A percentile compares a stretch with the other conserved stretches of the same genome.
These are phyloP conservation scores for Picathartes gymnocephalus DNA, from an alignment of 2,113 vertebrate genomes.

Conservation along the genomic window DNA sequence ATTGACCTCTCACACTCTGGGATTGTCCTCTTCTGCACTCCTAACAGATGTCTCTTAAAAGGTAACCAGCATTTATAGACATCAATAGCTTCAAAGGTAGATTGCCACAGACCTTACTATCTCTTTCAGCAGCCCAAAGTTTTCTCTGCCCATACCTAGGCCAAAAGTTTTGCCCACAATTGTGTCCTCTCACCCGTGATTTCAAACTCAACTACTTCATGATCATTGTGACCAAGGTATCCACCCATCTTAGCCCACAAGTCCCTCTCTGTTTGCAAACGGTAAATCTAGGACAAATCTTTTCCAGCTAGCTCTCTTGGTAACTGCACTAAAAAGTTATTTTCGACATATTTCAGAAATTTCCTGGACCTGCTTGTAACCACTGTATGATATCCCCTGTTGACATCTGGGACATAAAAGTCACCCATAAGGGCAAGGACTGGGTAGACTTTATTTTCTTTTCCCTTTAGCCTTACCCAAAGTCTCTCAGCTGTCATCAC, in stretches of 20 bases:
- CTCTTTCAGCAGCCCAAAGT: neutral
- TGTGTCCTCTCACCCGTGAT: neutral
- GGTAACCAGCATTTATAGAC: neutral
- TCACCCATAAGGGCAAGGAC: neutral
- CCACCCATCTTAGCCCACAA: fast-evolving
- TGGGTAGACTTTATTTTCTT: neutral
- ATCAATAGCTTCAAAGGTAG: neutral
- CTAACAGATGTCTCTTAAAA: neutral
- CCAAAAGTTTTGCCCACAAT: fast-evolving
- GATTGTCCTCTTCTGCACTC: neutral
- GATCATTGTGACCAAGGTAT: neutral
- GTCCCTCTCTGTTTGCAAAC: neutral
- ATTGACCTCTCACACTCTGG: neutral
- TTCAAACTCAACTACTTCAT: neutral
- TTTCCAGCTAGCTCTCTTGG: neutral
- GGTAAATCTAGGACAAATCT: neutral
- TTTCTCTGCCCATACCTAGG: no score
- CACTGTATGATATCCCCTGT: neutral
- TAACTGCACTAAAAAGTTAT: neutral
- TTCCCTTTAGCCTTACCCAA: neutral
- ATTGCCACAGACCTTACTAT: neutral
- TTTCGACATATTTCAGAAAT: neutral
- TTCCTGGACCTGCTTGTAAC: neutral
- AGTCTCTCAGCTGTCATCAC: neutral
- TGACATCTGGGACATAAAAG: neutral